phyloP scores from a whole-genome alignment of 2,888 invertebrate genomes.

The Aspidiotus rigidus region DNA sequence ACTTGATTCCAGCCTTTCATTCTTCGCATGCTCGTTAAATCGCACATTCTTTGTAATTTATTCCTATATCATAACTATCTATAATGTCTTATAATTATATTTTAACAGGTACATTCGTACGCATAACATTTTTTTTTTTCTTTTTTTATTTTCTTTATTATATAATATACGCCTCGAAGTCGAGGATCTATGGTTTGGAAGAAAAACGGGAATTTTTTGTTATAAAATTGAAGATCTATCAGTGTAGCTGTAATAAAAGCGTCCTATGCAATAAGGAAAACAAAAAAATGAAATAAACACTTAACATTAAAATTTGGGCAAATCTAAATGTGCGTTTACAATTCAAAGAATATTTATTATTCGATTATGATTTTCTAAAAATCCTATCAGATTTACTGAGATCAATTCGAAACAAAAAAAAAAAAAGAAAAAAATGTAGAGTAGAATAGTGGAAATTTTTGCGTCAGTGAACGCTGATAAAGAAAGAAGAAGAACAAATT shows the following conservation, averaged over 20 bases:
- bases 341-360: not conserved
- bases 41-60: no score
- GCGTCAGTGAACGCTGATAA: not conserved
- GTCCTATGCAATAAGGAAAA: not conserved
- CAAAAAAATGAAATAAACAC: not conserved
- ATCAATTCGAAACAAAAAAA: constrained; percentile 12
- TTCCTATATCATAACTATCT: no score
- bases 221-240: no score
- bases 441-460: not conserved
- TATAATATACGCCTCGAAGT: no score
- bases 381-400: constrained; percentile 12
- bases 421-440: not conserved
- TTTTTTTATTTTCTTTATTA: no score
- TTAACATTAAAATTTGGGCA: not conserved
- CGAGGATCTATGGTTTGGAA: no score
- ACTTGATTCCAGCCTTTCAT: no score
- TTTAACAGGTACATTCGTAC: no score
- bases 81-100: no score
- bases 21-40: no score
- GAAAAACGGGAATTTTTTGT: no score
- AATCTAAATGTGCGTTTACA: not conserved
- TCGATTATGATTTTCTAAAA: not conserved
- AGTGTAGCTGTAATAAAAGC: not conserved
- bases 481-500: not conserved
- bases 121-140: no score